These are phyloP conservation scores for Sphenopsis melanotis DNA, from an alignment of 2,797 vertebrate genomes.

Conservation along the genomic window DNA sequence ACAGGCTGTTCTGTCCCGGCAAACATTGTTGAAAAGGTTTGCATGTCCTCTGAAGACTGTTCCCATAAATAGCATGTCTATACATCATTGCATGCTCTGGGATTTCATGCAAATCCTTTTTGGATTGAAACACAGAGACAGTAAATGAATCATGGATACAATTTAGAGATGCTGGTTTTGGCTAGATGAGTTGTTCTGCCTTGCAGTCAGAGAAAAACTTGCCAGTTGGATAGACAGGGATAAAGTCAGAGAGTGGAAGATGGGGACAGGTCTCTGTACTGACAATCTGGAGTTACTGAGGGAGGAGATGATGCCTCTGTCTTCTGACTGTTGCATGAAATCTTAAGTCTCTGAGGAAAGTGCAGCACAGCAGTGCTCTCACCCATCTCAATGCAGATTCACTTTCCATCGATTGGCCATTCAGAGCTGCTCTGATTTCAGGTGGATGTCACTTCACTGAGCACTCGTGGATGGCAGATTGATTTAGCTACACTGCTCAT, in stretches of 20 bases:
- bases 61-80: background rate
- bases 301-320: background rate
- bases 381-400: background rate
- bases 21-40: background rate
- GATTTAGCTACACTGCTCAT: background rate
- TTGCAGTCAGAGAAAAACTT: background rate
- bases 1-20: background rate
- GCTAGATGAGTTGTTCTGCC: background rate
- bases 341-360: background rate
- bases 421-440: background rate
- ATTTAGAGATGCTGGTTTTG: background rate
- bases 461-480: background rate
- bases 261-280: background rate
- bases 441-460: background rate
- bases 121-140: background rate
- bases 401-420: background rate
- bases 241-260: background rate
- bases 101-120: background rate
- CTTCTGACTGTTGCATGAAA: background rate
- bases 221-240: background rate
- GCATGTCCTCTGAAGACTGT: background rate
- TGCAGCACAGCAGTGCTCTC: background rate
- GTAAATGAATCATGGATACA: background rate
- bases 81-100: background rate
- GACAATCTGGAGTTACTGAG: background rate